A percentile compares a stretch with the other conserved stretches of the same genome.
Evolutionary conservation across 2,888 invertebrate genomes (phyloP).

Genomic region (Chrysolina americana): DNA sequence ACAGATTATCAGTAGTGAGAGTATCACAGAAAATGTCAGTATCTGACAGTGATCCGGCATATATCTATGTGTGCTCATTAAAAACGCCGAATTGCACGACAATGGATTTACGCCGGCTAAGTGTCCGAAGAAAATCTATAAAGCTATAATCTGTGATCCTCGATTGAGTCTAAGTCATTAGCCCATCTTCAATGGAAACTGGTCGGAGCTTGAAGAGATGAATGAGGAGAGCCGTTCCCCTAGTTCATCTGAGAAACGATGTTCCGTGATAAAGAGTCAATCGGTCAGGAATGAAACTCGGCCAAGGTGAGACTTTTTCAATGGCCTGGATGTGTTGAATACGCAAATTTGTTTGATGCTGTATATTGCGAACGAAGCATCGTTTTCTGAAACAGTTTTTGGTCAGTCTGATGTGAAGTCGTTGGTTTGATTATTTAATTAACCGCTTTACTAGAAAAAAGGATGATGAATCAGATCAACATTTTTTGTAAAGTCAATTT

Average conservation of each 20-base stretch:
- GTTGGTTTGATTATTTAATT: too few relatives aligned
- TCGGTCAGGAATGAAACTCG: background rate
- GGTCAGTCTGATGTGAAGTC: too few relatives aligned
- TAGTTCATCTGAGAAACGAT: background rate
- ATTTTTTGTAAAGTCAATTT: too few relatives aligned
- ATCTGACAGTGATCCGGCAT: background rate
- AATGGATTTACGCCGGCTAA: slow-evolving; percentile 24
- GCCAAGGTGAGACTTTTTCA: background rate
- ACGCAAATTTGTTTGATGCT: background rate
- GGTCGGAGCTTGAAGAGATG: slow-evolving; percentile 2
- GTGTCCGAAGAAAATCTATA: slow-evolving; percentile 34
- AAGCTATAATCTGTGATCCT: slow-evolving; percentile 30
- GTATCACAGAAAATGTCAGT: background rate
- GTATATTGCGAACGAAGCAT: background rate
- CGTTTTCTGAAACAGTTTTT: too few relatives aligned
- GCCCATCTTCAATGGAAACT: slow-evolving; percentile 34
- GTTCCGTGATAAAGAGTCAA: background rate
- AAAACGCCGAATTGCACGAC: background rate
- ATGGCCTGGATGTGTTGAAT: background rate
- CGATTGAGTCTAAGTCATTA: slow-evolving; percentile 49
- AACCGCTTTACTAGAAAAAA: too few relatives aligned
- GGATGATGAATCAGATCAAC: too few relatives aligned
- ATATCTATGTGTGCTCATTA: background rate
- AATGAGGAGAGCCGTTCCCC: background rate
- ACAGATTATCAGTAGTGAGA: background rate